Evolutionary conservation across 2,797 vertebrate species (phyloP).

Genomic region (Selene dorsalis): DNA sequence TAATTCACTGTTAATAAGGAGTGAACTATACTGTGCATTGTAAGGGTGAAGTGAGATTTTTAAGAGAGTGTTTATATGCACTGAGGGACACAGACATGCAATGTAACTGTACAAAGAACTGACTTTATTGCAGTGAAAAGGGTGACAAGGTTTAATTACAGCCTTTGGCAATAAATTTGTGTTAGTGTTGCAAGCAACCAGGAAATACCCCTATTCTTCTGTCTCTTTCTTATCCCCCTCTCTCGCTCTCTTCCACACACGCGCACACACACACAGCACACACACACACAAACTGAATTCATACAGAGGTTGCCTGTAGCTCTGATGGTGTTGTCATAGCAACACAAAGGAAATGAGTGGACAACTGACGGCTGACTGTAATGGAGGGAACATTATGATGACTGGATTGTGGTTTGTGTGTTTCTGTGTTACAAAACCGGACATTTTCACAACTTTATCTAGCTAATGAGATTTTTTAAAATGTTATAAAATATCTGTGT

Average conservation of each 20-base stretch:
- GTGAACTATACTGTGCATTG: conserved; percentile 19
- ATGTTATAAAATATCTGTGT: not conserved
- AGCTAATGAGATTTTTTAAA: not conserved
- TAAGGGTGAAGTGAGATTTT: conserved; percentile 19
- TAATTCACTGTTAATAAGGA: conserved; percentile 27
- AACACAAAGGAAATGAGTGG: conserved; percentile 47
- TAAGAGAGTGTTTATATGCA: conserved; percentile 10
- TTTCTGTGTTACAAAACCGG: too few species aligned
- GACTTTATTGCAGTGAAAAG: conserved; percentile 45
- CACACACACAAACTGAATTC: conserved; percentile 35
- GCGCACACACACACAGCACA: not conserved
- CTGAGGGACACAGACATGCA: not conserved
- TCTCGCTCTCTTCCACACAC: not conserved
- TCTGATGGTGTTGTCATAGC: conserved; percentile 53
- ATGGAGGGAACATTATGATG: conserved; percentile 9
- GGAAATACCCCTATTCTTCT: conserved; percentile 27
- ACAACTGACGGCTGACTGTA: conserved; percentile 17
- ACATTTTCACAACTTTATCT: not conserved
- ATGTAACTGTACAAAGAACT: conserved; percentile 37
- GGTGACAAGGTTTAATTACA: conserved; percentile 64
- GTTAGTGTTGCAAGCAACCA: conserved; percentile 32
- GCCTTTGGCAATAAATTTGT: conserved; percentile 57
- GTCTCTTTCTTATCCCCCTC: not conserved
- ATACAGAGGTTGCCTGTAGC: conserved; percentile 34
- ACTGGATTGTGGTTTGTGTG: conserved; percentile 1